Evolutionary conservation across 2,888 invertebrate species (phyloP).

Genomic region (Napeogenes inachia): DNA sequence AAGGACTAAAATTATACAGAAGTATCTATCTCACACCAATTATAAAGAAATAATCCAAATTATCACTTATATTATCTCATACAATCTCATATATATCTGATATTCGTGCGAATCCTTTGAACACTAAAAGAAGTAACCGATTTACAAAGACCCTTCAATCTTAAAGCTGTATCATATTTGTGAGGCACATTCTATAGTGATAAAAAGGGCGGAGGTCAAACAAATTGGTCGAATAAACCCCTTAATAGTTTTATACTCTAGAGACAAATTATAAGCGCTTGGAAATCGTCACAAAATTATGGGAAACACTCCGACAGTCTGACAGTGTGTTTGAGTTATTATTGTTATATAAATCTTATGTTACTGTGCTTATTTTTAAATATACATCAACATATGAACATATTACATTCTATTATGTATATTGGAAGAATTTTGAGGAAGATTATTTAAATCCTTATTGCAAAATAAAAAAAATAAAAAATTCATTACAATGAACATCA

Average conservation of each 20-base stretch:
- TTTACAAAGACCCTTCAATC: slow-evolving; percentile 10
- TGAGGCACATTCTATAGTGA: slow-evolving; percentile 6
- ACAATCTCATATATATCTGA: slow-evolving; percentile 37
- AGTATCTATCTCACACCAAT: slow-evolving; percentile 4
- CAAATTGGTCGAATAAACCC: slow-evolving; percentile 33
- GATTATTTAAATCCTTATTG: too few species aligned
- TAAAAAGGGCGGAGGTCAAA: slow-evolving; percentile 26
- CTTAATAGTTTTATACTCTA: slow-evolving; percentile 31
- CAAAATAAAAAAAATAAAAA: too few species aligned
- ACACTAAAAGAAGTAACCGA: neutral
- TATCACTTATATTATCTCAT: slow-evolving; percentile 10
- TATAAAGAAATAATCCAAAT: neutral
- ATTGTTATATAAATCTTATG: too few species aligned
- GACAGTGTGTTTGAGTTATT: slow-evolving; percentile 9
- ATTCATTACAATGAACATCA: too few species aligned
- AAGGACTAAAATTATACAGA: neutral
- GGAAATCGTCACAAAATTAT: slow-evolving; percentile 48
- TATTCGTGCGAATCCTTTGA: slow-evolving; percentile 56
- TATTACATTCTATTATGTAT: too few species aligned
- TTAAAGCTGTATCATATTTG: slow-evolving; percentile 4
- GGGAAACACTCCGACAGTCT: slow-evolving; percentile 33
- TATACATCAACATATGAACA: too few species aligned
- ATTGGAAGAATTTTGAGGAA: too few species aligned
- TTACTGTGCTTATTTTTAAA: too few species aligned
- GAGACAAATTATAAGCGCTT: slow-evolving; percentile 36